Conservation (phyloP, 2,797 vertebrate species). For the Spinus pinus region DNA sequence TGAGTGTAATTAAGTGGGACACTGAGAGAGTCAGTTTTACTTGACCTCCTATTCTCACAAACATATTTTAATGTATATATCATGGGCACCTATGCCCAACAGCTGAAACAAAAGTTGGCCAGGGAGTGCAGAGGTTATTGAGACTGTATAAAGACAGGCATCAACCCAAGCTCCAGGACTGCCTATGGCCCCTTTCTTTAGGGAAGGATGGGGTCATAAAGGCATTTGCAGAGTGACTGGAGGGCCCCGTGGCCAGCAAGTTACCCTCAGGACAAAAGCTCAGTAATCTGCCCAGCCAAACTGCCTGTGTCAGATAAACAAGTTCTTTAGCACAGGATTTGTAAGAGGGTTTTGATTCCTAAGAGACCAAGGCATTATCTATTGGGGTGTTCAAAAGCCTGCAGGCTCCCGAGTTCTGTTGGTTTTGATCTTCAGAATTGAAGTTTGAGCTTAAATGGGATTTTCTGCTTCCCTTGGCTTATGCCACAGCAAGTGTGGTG, state of each 20-base stretch:
- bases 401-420: not conserved
- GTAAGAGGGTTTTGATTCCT: not conserved
- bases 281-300: not conserved
- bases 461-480: not conserved
- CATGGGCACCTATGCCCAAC: fast-evolving
- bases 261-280: not conserved
- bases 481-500: fast-evolving
- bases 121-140: not conserved
- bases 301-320: not conserved
- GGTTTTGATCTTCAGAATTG: not conserved
- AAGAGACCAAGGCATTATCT: not conserved
- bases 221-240: not conserved
- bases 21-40: not conserved
- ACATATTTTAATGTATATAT: not conserved
- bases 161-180: not conserved
- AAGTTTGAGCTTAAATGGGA: not conserved
- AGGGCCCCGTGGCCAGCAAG: not conserved
- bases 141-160: not conserved
- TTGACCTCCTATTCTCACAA: not conserved
- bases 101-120: not conserved
- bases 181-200: not conserved
- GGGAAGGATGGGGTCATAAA: not conserved
- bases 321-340: not conserved
- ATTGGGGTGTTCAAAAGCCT: not conserved
- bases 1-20: not conserved